Evolutionary conservation across 2,797 vertebrate species (phyloP).

Genomic region (Gymnothorax reevesii): DNA sequence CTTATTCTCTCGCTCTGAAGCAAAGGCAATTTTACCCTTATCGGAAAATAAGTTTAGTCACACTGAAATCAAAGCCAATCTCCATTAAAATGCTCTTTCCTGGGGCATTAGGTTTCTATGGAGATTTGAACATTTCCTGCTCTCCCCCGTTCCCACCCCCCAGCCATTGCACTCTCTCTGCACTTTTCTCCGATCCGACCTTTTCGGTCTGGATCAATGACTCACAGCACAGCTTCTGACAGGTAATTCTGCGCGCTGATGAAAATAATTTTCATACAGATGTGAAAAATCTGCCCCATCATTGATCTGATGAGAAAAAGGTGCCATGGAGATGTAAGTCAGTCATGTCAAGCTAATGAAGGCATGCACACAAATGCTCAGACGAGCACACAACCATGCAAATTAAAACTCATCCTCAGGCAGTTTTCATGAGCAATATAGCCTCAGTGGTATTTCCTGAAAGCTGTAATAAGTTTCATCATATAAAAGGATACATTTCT

Average conservation of each 20-base stretch:
- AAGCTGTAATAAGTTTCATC: background rate
- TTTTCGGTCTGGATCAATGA: constrained; percentile 51
- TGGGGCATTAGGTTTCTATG: constrained; percentile 55
- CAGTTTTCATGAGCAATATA: background rate
- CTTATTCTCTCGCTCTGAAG: constrained; percentile 39
- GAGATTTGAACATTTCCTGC: constrained; percentile 61
- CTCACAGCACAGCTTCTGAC: constrained; percentile 53
- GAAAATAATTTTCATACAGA: constrained; percentile 41
- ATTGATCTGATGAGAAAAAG: constrained; percentile 1
- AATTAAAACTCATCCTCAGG: background rate
- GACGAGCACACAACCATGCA: background rate
- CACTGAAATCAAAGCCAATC: constrained; percentile 65
- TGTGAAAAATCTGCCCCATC: constrained; percentile 35
- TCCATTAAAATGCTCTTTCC: constrained; percentile 50
- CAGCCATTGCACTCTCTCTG: background rate
- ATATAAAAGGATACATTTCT: background rate
- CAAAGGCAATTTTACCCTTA: constrained; percentile 69
- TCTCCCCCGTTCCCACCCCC: background rate
- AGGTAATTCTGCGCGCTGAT: constrained; percentile 41
- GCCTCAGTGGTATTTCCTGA: constrained; percentile 9
- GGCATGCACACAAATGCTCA: background rate
- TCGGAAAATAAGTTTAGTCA: constrained; percentile 80
- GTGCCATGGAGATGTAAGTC: constrained; percentile 18
- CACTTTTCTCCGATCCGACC: background rate
- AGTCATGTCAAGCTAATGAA: constrained; percentile 18